phyloP scores from a whole-genome alignment of 2,888 invertebrate species.

The Scelioninae gen. 2 region DNA sequence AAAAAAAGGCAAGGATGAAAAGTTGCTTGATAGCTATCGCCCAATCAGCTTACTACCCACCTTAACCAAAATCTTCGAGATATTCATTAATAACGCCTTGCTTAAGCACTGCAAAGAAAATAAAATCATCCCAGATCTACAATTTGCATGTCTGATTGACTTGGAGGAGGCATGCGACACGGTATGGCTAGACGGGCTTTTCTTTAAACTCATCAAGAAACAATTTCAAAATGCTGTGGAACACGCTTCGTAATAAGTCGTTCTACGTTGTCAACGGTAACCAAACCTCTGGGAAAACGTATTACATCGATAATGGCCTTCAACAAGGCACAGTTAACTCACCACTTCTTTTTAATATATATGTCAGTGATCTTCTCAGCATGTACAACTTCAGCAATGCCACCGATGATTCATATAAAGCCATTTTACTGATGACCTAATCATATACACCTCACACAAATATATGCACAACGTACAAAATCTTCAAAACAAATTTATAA shows the following conservation, averaged over 20 bases:
- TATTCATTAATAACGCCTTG: not conserved
- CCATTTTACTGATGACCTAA: constrained; percentile 53
- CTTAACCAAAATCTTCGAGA: constrained; percentile 56
- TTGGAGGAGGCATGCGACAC: constrained; percentile 26
- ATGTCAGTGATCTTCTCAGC: constrained; percentile 39
- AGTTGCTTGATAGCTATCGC: constrained; percentile 9
- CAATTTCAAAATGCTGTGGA: constrained; percentile 25
- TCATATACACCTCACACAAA: constrained; percentile 28
- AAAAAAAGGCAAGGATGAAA: constrained; percentile 42
- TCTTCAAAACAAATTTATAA: constrained; percentile 27
- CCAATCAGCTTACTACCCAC: constrained; percentile 62
- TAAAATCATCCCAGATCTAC: not conserved
- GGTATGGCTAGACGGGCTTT: constrained; percentile 43
- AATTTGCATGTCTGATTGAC: constrained; percentile 6
- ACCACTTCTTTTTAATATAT: constrained; percentile 57
- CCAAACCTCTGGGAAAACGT: not conserved
- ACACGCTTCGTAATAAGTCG: not conserved
- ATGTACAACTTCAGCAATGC: constrained; percentile 32
- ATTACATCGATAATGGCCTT: constrained; percentile 12
- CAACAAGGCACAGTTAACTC: constrained; percentile 54
- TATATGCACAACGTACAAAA: not conserved
- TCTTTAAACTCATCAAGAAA: constrained; percentile 50
- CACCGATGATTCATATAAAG: not conserved
- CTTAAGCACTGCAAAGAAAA: not conserved
- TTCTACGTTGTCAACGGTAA: not conserved